Evolutionary conservation across 2,113 vertebrate genomes (phyloP).

Genomic region (Vimba vimba): DNA sequence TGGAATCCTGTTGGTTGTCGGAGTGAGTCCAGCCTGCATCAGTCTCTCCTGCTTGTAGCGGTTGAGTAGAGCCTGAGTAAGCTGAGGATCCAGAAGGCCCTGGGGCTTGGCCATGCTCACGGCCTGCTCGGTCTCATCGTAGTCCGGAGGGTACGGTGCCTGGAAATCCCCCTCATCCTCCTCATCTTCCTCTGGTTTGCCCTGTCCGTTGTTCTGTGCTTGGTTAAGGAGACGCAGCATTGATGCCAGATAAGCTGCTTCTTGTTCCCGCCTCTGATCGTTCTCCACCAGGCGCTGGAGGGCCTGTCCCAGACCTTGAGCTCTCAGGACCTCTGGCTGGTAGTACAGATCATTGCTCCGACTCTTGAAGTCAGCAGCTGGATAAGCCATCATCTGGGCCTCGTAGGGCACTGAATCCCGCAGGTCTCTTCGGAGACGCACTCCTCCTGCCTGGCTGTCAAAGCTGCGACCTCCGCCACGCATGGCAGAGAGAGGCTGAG

Average conservation of each 20-base stretch:
- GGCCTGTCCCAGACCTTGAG: conserved; percentile 73
- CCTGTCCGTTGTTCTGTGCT: conserved; percentile 58
- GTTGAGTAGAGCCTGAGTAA: conserved; percentile 71
- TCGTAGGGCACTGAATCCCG: conserved; percentile 71
- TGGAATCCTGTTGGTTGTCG: conserved; percentile 45
- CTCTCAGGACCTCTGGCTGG: conserved; percentile 69
- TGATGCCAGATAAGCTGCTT: conserved; percentile 71
- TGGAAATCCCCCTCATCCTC: conserved; percentile 71
- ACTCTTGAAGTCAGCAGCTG: conserved; percentile 54
- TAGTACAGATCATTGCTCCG: conserved; percentile 66
- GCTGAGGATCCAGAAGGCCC: conserved; percentile 69
- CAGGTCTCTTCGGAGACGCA: conserved; percentile 72
- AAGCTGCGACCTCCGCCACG: conserved; percentile 37
- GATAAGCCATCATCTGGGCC: conserved; percentile 74
- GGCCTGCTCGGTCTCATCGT: conserved; percentile 73
- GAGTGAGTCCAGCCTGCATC: conserved; percentile 54
- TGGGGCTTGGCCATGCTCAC: conserved; percentile 69
- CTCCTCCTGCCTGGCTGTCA: conserved; percentile 18
- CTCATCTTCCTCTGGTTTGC: conserved; percentile 63
- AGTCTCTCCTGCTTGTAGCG: conserved; percentile 66
- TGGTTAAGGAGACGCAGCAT: conserved; percentile 76
- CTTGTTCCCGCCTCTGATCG: conserved; percentile 75
- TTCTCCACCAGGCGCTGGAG: conserved; percentile 79
- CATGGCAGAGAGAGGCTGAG: conserved; percentile 68
- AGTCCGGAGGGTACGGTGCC: conserved; percentile 67